A percentile compares a stretch with the other conserved stretches of the same genome.
phyloP scores from a whole-genome alignment of 2,888 invertebrate genomes.

The Sepiola atlantica region DNA sequence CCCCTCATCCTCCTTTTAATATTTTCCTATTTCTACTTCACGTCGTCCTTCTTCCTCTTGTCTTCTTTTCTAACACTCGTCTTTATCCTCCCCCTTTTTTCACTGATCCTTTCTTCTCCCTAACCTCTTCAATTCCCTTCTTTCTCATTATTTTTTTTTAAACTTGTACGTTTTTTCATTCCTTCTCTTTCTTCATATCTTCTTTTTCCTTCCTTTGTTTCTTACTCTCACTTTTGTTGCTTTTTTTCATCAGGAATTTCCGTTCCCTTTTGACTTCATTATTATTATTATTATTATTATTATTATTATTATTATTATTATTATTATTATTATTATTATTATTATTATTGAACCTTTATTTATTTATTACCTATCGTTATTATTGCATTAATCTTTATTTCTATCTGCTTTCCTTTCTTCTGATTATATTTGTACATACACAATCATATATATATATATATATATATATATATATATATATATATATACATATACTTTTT shows the following conservation, averaged over 20 bases:
- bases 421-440: neutral
- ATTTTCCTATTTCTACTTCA: neutral
- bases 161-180: neutral
- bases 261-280: no score
- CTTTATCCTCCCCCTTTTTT: neutral
- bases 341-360: neutral
- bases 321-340: no score
- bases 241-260: neutral
- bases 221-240: neutral
- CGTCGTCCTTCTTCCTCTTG: neutral
- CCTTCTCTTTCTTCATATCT: neutral
- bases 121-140: neutral
- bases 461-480: no score
- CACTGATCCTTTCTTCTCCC: no score
- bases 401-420: neutral
- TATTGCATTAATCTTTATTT: conserved; percentile 1
- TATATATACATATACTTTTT: neutral
- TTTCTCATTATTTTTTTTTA: no score
- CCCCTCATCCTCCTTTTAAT: neutral
- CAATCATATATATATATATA: no score
- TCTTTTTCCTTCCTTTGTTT: neutral
- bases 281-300: no score
- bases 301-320: no score
- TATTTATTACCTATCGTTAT: neutral
- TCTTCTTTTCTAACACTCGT: neutral